phyloP scores from a whole-genome alignment of 2,888 invertebrate genomes.

The Listrodromus nycthemerus region DNA sequence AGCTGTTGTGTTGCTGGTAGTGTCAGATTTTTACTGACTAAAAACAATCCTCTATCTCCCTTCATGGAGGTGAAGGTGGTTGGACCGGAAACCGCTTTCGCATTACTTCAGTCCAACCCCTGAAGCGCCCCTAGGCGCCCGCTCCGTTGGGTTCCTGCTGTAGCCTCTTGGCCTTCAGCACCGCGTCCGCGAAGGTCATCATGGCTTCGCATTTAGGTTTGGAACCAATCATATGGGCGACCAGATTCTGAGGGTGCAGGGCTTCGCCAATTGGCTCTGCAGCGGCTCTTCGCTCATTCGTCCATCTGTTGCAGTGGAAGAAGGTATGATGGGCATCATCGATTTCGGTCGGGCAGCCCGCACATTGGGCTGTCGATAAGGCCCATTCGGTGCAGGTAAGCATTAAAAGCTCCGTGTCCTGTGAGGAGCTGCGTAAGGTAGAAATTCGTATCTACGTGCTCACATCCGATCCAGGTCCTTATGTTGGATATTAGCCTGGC shows the following conservation, averaged over 20 bases:
- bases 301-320: constrained; percentile 62
- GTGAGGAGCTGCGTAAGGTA: constrained; percentile 70
- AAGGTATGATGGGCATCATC: constrained; percentile 67
- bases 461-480: constrained; percentile 35
- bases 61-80: constrained; percentile 9
- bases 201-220: constrained; percentile 47
- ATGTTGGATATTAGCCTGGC: constrained; percentile 38
- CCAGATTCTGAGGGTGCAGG: constrained; percentile 55
- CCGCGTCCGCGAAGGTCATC: constrained; percentile 38
- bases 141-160: constrained; percentile 18
- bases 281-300: constrained; percentile 17
- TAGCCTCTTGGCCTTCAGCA: constrained; percentile 49
- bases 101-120: constrained; percentile 49
- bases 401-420: constrained; percentile 69
- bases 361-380: constrained; percentile 51
- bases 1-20: constrained; percentile 37
- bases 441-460: constrained; percentile 58
- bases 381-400: constrained; percentile 64
- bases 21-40: constrained; percentile 51
- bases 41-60: constrained; percentile 44
- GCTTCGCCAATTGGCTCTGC: constrained; percentile 24
- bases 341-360: constrained; percentile 32
- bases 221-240: constrained; percentile 53
- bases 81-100: constrained; percentile 53
- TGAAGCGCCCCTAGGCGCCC: constrained; percentile 27